Evolutionary conservation across 2,888 invertebrate genomes (phyloP), one percentile per base, ranked within the genome.

Genomic region (Drosophila tanythrix): DNA sequence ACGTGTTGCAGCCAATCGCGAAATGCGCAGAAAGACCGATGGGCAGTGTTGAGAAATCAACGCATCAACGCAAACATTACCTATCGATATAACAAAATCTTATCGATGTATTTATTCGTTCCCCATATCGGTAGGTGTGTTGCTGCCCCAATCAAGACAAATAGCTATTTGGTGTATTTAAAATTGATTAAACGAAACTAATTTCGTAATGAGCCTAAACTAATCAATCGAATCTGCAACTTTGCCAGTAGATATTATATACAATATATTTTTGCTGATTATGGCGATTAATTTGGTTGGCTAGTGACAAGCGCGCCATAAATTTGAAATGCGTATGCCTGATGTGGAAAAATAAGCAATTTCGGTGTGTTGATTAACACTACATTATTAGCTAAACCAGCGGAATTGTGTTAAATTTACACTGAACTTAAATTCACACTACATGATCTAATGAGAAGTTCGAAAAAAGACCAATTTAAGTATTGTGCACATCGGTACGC

Each of bases 31-130:
- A 76, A 70, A 67, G 65, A 18, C 31, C 5, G 67, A 3, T 8
- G 1, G 1, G 1, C 1, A 67, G 83, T 73, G 83, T 8, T 81
- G 68, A n/a, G 31, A 61, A 83, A 51, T 21, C 18, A 11, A 18
- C 21, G 21, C 21, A 21, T 27, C 18, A 31, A 10, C 7, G 8
- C 0, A 21, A 35, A 36, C 25, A 29, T 3, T 27, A 15, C 46
- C 1, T 29, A 43, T 43, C 57, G 57, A 43, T 57, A 57, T 43
- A 43, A 3, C 51, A 15, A 7, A 25, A 10, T 10, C 6, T 4
- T 18, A 36, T 27, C 50, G 27, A 27, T 27, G 27, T 27, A 27
- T 18, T 27, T 25, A 15, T 46, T 46, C 8, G 8, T 8, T 21
- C 2, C 11, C 21, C 43, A 21, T 5, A 43, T 38, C 18, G 33